These are phyloP conservation scores for Megastigmus dorsalis DNA, from an alignment of 2,888 invertebrate genomes.

Conservation along the genomic window DNA sequence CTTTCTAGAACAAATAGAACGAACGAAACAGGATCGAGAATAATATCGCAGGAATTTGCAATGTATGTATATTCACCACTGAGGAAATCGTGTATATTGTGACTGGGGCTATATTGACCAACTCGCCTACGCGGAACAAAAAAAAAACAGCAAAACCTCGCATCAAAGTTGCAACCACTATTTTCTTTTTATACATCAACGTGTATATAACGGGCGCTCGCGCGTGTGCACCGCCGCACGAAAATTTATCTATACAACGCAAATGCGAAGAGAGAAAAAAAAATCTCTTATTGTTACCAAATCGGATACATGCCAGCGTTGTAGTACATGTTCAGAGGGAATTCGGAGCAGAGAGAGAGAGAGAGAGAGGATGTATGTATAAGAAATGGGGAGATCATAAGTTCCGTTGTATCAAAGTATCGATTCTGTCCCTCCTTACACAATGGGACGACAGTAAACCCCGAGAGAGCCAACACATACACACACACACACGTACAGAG, in stretches of 20 bases:
- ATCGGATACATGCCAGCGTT: constrained; percentile 19
- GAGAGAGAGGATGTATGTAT: constrained; percentile 14
- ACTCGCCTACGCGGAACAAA: too few species aligned
- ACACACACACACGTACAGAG: too few species aligned
- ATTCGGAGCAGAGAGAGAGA: constrained; percentile 26
- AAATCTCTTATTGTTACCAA: constrained; percentile 39
- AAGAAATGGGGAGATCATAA: constrained; percentile 42
- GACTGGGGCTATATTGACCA: too few species aligned
- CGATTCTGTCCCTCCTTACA: constrained; percentile 41
- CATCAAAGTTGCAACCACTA: too few species aligned
- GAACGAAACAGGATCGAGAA: neutral
- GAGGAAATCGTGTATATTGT: too few species aligned
- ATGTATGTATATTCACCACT: too few species aligned
- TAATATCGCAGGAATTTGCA: constrained; percentile 4
- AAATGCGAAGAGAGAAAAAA: constrained; percentile 2
- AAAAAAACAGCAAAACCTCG: too few species aligned
- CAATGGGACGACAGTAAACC: constrained; percentile 37
- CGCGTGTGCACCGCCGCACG: too few species aligned
- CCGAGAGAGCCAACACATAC: neutral
- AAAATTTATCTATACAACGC: too few species aligned
- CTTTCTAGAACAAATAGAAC: constrained; percentile 32
- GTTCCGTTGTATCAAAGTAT: constrained; percentile 48
- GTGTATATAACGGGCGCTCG: too few species aligned
- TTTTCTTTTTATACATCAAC: too few species aligned
- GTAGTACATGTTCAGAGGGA: constrained; percentile 1